phyloP scores from a whole-genome alignment of 1,140 invertebrate species.

The Trypoxylus dichotomus region DNA sequence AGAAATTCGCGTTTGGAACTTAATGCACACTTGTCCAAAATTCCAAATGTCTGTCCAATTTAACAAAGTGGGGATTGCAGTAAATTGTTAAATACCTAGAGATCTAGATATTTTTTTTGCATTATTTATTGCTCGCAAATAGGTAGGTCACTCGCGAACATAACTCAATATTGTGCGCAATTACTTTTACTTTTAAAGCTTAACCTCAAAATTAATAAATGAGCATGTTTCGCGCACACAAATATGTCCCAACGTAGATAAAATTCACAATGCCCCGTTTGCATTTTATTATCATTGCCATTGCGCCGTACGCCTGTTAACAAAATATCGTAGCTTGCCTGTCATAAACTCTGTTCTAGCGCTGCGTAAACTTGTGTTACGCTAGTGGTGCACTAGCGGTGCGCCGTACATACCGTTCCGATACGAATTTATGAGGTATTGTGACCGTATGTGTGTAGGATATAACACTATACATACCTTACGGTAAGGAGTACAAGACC shows the following conservation, averaged over 20 bases:
- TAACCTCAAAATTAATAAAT: slow-evolving; percentile 3
- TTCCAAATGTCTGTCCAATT: too few relatives aligned
- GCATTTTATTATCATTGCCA: neutral
- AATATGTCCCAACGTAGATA: neutral
- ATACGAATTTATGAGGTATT: slow-evolving; percentile 15
- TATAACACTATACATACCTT: neutral
- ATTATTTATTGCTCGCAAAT: too few relatives aligned
- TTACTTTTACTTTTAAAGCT: slow-evolving; percentile 12
- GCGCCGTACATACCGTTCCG: neutral
- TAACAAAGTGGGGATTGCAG: too few relatives aligned
- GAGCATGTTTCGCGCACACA: neutral
- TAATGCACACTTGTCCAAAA: too few relatives aligned
- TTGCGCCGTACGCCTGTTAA: neutral
- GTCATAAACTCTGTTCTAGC: neutral
- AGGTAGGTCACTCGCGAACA: too few relatives aligned
- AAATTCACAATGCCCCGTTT: neutral
- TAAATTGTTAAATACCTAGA: too few relatives aligned
- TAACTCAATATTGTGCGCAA: neutral
- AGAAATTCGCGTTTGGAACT: too few relatives aligned
- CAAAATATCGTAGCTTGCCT: neutral
- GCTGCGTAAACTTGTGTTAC: neutral
- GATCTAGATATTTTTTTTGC: too few relatives aligned
- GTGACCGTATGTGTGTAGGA: neutral
- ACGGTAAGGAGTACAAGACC: neutral
- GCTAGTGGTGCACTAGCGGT: neutral